Evolutionary conservation across 64 coral and sea anemone genomes (phyloP).

Genomic region (Montipora foliosa): DNA sequence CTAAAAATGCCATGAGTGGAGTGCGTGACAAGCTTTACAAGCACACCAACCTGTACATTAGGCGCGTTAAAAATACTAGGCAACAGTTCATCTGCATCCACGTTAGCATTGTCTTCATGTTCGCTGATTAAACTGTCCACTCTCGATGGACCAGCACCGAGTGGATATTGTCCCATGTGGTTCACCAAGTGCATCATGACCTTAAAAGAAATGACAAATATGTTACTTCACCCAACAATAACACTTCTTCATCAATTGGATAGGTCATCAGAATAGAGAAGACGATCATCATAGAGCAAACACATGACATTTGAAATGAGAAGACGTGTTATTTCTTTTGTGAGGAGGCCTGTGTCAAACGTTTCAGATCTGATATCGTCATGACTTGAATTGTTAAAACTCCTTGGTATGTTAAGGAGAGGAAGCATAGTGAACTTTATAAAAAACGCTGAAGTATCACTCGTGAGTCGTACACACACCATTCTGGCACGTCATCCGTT

Average conservation of each 20-base stretch:
- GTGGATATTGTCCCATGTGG: conserved; percentile 91
- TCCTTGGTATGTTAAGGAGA: no score
- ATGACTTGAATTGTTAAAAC: no score
- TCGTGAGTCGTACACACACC: no score
- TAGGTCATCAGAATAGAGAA: neutral
- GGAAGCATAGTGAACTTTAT: no score
- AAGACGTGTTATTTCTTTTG: no score
- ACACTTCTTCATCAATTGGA: neutral
- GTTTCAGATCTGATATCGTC: no score
- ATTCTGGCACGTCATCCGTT: no score
- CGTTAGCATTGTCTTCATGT: conserved; percentile 87
- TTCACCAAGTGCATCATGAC: conserved; percentile 89
- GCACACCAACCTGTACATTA: conserved; percentile 80
- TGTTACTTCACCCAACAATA: neutral
- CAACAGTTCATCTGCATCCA: conserved; percentile 77
- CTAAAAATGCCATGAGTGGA: no score
- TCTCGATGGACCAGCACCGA: conserved; percentile 91
- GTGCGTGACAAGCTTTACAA: no score
- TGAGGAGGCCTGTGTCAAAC: no score
- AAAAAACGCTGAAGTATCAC: no score
- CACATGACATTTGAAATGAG: neutral
- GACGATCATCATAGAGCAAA: neutral
- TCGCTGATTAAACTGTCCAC: conserved; percentile 92
- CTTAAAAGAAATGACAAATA: neutral
- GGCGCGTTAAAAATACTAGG: conserved; percentile 85